These are phyloP conservation scores for Catharus fuscescens DNA, from an alignment of 2,113 vertebrate genomes.

Conservation along the genomic window DNA sequence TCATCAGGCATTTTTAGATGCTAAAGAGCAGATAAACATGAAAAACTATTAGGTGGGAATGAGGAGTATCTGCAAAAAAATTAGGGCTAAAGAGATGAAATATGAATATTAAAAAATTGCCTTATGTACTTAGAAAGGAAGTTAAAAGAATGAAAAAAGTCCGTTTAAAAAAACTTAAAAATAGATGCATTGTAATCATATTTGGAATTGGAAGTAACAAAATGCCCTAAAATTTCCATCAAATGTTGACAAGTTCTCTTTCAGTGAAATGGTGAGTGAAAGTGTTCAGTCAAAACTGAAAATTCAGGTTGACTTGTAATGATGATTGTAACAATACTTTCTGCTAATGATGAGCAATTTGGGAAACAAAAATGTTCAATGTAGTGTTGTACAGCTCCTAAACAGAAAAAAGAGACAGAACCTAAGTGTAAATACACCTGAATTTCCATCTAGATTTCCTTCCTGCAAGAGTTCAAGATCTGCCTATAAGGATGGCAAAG, in stretches of 20 bases:
- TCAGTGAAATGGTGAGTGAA: not conserved
- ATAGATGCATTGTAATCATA: rapidly evolving
- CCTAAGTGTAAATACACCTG: rapidly evolving
- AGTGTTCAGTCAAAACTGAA: not conserved
- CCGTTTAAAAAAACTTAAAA: not conserved
- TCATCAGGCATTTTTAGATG: not conserved
- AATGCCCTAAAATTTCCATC: not conserved
- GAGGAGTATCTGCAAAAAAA: not conserved
- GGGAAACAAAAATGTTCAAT: not conserved
- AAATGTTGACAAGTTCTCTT: not conserved
- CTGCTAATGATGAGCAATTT: not conserved
- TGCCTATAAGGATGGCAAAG: not conserved
- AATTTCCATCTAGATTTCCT: not conserved
- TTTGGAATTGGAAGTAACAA: not conserved
- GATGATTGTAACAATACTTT: not conserved
- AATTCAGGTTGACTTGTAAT: not conserved
- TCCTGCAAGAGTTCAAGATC: not conserved
- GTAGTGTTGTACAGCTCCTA: too few species aligned
- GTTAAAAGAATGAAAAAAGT: not conserved
- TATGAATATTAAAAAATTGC: not conserved
- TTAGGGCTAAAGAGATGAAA: not conserved
- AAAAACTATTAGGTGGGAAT: not conserved
- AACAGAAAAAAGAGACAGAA: not conserved
- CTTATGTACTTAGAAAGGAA: not conserved
- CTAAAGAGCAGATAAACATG: not conserved